phyloP scores from a whole-genome alignment of 2,888 invertebrate genomes.

The Chrysomela aeneicollis region DNA sequence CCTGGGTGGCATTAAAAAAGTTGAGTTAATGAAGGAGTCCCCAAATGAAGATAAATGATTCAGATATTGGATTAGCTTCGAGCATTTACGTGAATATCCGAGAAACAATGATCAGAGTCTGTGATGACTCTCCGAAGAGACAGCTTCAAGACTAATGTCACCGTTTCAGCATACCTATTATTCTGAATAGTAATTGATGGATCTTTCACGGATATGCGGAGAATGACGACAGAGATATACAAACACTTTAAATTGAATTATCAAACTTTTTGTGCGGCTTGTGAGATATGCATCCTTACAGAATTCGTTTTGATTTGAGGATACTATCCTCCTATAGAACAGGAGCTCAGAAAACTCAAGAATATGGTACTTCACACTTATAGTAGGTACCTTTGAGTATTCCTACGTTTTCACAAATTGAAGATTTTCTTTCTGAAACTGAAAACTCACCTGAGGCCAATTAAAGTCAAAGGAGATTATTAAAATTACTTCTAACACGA shows the following conservation, averaged over 20 bases:
- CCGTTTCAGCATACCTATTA: slow-evolving; percentile 36
- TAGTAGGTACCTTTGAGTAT: too few species aligned
- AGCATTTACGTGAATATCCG: slow-evolving; percentile 54
- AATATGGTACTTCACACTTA: too few species aligned
- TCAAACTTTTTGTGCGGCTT: not conserved
- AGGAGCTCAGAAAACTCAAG: too few species aligned
- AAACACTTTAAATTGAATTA: not conserved
- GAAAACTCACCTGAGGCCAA: too few species aligned
- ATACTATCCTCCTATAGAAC: too few species aligned
- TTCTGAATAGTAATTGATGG: slow-evolving; percentile 35
- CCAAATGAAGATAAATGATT: slow-evolving; percentile 64
- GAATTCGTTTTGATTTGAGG: too few species aligned
- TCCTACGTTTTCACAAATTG: too few species aligned
- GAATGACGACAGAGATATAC: not conserved
- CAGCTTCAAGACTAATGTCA: slow-evolving; percentile 30
- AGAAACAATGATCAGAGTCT: slow-evolving; percentile 49
- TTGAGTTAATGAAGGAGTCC: slow-evolving; percentile 62
- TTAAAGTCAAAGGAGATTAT: too few species aligned
- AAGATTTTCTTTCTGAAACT: too few species aligned
- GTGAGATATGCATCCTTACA: not conserved
- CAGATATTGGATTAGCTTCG: slow-evolving; percentile 62
- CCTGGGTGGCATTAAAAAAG: slow-evolving; percentile 59
- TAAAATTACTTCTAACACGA: too few species aligned
- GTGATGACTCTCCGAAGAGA: slow-evolving; percentile 33
- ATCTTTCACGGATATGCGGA: not conserved